Base-by-base conservation (phyloP, 2,888 invertebrate species). In the Agrilus cyanescens region DNA sequence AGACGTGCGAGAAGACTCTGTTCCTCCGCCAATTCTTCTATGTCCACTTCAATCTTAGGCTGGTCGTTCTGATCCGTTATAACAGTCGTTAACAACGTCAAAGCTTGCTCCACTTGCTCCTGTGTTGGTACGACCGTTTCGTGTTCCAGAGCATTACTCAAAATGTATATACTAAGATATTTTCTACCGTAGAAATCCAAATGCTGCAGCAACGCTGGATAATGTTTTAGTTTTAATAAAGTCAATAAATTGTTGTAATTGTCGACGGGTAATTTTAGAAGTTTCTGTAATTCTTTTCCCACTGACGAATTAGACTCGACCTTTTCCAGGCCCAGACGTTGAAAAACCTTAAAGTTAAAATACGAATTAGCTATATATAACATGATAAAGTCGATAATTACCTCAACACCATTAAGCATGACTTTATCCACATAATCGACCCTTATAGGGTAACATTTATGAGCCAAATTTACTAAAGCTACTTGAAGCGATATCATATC, bases 381-480 rank as follows among this genome's bases (percentile, higher is more conserved):
- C n/a, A 37, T 32, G n/a, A 14, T 40, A 16, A 16, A 15, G 4
- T 33, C 10, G 5, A 2, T 12, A 2, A 37, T 51, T 48, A 60
- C 63, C 53, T 65, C 85, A 48, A 85, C 83, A 0, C 95, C 95
- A 36, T 90, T 89, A 39, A 86, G 81, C 51, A 97, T 73, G 13
- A 97, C 96, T 60, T 91, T 85, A 65, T 97, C 95, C 3, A 96
- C 94, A 60, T 94, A 96, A 64, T 91, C 88, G 12, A 93, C 82
- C 57, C 88, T 78, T 60, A 93, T 89, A 0, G 94, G 90, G 69
- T 98, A 98, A 61, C 96, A 96, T 59, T 95, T 91, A 58, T 96
- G 84, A 0, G 97, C 95, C 49, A 99, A 71, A 67, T 91, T 93
- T 42, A 97, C 80, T 35, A 98, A 71, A 5, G 97, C 87, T 41